Base-by-base conservation (phyloP, 1,140 invertebrate species). In the Danaus melanippus region DNA sequence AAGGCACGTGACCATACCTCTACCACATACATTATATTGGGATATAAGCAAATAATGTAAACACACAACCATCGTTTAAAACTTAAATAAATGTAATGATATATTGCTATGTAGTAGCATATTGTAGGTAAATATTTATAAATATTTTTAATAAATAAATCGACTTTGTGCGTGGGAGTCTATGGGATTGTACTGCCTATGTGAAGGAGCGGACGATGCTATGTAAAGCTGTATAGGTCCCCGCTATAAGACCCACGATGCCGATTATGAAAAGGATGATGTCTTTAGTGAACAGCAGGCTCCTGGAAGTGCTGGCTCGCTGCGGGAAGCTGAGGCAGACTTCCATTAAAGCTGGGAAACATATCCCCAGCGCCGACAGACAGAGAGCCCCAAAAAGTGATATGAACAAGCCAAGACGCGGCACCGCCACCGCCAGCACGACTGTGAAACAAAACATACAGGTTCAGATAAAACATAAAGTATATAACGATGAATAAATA, bases 321-420 rank as follows among this genome's bases (percentile, higher is more conserved):
- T 71, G 53, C 2, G 70, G 62, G 52, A 66, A 71, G n/a, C 56
- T 88, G 1, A 91, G 88, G 67, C 89, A 91, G 4, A 88, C 86
- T 60, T 93, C 90, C 71, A 98, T 95, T n/a, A 96, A 80, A 0
- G 95, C 94, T 11, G 96, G 97, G 70, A 97, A 94, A 10, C 95
- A 94, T 12, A 97, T 88, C 1, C 96, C 96, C 49, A 97, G 86
- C 0, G 93, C 92, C 7, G 95, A 95, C n/a, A 96, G 90, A 60
- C 93, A 94, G 3, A 97, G 84, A 0, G 96, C 95, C 43, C 97
- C 97, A 67, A 97, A 93, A 43, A 97, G 87, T 0, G 96, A 95
- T 59, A 98, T 98, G 80, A 97, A 93, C 7, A 96, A 86, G 41
- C 96, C 95, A 64, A 98, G 87, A 62, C 95, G 89, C 0, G 95